Evolutionary conservation across 2,113 vertebrate genomes (phyloP).

Genomic region (Austrofundulus limnaeus): DNA sequence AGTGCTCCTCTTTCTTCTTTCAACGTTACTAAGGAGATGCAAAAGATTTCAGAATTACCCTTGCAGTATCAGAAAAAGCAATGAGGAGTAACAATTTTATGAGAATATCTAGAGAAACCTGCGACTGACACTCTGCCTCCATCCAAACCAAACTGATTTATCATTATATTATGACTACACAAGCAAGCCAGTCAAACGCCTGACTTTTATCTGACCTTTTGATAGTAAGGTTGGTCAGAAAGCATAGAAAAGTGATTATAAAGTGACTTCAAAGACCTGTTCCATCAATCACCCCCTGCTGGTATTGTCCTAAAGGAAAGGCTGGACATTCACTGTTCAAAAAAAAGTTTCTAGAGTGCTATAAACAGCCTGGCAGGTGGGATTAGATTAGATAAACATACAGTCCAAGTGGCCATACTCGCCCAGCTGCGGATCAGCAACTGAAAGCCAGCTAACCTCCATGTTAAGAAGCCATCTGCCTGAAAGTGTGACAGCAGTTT

Average conservation of each 20-base stretch:
- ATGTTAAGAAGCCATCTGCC: conserved; percentile 23
- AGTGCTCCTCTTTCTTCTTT: conserved; percentile 6
- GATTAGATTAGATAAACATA: conserved; percentile 43
- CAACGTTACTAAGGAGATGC: background rate
- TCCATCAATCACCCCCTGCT: conserved; percentile 5
- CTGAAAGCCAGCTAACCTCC: conserved; percentile 26
- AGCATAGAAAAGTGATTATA: conserved; percentile 5
- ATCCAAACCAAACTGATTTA: background rate
- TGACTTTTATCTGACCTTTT: conserved; percentile 43
- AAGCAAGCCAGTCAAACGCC: conserved; percentile 31
- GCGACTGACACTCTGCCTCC: background rate
- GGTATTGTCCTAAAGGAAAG: conserved; percentile 26
- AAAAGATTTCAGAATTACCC: background rate
- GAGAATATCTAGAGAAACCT: background rate
- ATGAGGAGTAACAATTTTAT: background rate
- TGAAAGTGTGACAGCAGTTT: conserved; percentile 31
- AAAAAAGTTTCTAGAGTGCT: conserved; percentile 36
- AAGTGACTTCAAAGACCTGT: conserved; percentile 5
- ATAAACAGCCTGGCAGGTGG: conserved; percentile 23
- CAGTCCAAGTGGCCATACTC: conserved; percentile 13
- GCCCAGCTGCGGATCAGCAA: conserved; percentile 18
- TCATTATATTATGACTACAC: conserved; percentile 13
- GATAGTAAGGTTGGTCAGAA: conserved; percentile 17
- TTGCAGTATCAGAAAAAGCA: background rate
- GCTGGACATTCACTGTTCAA: conserved; percentile 22